Evolutionary conservation across 2,888 invertebrate species (phyloP).

Genomic region (Resseliella maxima): DNA sequence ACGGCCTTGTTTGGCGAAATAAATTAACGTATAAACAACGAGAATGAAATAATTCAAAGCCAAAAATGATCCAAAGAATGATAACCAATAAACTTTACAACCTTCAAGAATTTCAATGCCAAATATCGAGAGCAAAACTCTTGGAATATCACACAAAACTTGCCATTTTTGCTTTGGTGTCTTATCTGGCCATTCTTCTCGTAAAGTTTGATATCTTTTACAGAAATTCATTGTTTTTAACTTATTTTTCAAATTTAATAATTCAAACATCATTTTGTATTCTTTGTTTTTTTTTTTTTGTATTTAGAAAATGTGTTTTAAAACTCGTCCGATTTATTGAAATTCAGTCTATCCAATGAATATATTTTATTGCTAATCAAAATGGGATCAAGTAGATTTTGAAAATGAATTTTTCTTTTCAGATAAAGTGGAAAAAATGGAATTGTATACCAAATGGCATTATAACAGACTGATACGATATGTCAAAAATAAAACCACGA

Average conservation of each 20-base stretch:
- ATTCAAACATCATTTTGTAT: not conserved
- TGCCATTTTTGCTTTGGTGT: not conserved
- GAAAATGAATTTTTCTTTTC: too few relatives aligned
- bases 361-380: too few relatives aligned
- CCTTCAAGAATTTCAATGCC: not conserved
- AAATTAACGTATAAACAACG: not conserved
- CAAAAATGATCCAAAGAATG: not conserved
- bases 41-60: not conserved
- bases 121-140: not conserved
- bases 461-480: not conserved
- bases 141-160: not conserved
- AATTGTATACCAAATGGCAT: constrained; percentile 33
- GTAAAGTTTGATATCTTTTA: not conserved
- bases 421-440: too few relatives aligned
- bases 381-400: too few relatives aligned
- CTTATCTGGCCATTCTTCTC: not conserved
- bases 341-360: too few relatives aligned
- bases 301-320: not conserved
- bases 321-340: too few relatives aligned
- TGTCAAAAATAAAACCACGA: not conserved
- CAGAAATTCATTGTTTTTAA: not conserved
- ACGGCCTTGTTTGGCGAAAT: not conserved
- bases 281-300: not conserved
- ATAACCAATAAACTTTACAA: not conserved
- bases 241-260: not conserved